These are phyloP conservation scores for Macaca mulatta DNA, from an alignment of 2,113 vertebrate genomes.

Conservation along the genomic window DNA sequence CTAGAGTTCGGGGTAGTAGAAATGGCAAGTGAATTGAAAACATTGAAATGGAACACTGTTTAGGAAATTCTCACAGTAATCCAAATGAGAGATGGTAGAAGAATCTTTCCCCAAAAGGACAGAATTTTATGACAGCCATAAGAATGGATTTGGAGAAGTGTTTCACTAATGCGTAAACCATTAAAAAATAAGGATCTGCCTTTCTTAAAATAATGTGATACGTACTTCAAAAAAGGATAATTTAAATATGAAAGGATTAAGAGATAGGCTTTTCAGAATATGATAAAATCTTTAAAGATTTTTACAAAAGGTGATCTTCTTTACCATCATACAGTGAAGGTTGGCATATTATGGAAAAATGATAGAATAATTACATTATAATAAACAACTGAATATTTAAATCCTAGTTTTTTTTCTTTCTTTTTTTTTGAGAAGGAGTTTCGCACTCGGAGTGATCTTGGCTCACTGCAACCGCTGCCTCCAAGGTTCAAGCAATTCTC, in stretches of 20 bases:
- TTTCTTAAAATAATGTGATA: slow-evolving; percentile 9
- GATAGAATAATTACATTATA: not conserved
- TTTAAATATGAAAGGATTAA: not conserved
- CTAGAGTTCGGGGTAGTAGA: not conserved
- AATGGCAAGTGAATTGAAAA: not conserved
- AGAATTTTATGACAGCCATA: not conserved
- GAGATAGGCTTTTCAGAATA: not conserved
- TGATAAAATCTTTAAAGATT: not conserved
- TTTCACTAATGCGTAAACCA: not conserved
- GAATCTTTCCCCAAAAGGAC: not conserved
- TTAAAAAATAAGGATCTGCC: not conserved
- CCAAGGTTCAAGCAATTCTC: no score
- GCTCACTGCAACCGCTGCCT: no score
- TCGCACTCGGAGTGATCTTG: no score
- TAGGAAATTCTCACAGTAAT: not conserved
- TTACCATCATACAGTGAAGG: not conserved
- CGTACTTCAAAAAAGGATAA: not conserved
- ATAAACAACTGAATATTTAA: slow-evolving; percentile 40
- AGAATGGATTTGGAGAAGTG: not conserved
- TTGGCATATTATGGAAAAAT: not conserved
- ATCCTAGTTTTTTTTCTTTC: not conserved
- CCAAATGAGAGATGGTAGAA: not conserved
- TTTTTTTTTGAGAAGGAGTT: no score
- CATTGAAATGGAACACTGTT: not conserved
- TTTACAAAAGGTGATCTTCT: not conserved